Conservation (phyloP, 2,113 vertebrate genomes). For the Ondatra zibethicus region DNA sequence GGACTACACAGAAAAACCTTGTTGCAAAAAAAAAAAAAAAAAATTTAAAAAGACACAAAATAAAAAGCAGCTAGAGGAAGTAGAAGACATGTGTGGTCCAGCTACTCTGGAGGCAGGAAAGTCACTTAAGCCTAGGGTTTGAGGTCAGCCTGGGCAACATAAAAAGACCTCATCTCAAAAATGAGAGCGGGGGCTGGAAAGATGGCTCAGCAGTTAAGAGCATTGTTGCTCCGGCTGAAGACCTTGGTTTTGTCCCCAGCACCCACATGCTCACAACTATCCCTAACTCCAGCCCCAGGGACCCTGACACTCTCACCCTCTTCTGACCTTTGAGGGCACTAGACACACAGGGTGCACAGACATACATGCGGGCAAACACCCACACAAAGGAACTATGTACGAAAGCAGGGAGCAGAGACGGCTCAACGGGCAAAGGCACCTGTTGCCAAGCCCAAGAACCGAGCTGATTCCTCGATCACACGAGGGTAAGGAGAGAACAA, state of each 20-base stretch:
- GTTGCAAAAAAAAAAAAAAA: too few species aligned
- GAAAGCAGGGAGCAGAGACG: neutral
- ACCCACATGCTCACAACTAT: neutral
- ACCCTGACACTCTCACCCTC: neutral
- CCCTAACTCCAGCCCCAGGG: neutral
- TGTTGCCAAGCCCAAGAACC: neutral
- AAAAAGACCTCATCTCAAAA: neutral
- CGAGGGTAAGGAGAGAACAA: neutral
- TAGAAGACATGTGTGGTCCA: neutral
- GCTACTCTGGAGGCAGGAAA: neutral
- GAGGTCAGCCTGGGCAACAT: neutral
- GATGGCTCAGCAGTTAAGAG: neutral
- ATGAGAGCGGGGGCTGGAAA: neutral
- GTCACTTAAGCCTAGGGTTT: neutral
- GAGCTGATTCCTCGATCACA: neutral
- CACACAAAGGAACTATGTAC: neutral
- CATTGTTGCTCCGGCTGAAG: neutral
- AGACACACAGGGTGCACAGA: neutral
- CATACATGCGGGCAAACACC: neutral
- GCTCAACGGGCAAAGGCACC: neutral
- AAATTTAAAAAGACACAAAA: neutral
- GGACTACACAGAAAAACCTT: too few species aligned
- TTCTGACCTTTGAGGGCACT: neutral
- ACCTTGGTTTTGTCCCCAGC: neutral
- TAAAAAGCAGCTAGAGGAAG: neutral